Percentiles rank a stretch among this genome's conserved stretches.
Conservation (phyloP, 2,888 invertebrate genomes). For the Sesamia inferens region DNA sequence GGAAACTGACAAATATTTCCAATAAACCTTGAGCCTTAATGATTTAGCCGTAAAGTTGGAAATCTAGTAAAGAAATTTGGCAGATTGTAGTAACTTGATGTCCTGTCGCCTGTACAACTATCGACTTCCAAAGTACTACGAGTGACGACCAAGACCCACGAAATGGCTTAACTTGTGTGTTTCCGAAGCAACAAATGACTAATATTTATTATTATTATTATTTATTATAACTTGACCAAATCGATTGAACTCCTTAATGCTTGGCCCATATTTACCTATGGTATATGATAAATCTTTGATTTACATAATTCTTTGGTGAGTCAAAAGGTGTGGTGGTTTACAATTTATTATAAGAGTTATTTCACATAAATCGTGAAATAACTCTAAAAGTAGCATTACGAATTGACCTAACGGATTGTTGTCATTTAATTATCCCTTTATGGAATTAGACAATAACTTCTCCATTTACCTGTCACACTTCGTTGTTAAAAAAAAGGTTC, state of each 20-base stretch:
- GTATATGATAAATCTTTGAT: slow-evolving; percentile 43
- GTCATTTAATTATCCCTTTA: slow-evolving; percentile 5
- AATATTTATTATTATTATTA: too few relatives aligned
- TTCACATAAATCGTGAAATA: slow-evolving; percentile 42
- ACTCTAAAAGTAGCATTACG: not conserved
- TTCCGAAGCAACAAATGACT: too few relatives aligned
- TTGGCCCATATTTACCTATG: slow-evolving; percentile 29
- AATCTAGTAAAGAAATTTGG: too few relatives aligned
- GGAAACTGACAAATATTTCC: too few relatives aligned
- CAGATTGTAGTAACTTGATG: too few relatives aligned
- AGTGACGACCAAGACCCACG: too few relatives aligned
- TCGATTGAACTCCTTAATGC: slow-evolving; percentile 21
- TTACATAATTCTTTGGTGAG: slow-evolving; percentile 50
- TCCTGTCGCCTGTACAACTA: too few relatives aligned
- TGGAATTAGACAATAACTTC: not conserved
- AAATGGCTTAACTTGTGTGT: too few relatives aligned
- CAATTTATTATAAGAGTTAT: slow-evolving; percentile 30
- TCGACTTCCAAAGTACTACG: too few relatives aligned
- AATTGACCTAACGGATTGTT: slow-evolving; percentile 1
- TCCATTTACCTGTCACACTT: not conserved
- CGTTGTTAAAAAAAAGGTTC: not conserved
- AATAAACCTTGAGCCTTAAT: too few relatives aligned
- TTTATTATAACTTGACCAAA: slow-evolving; percentile 21
- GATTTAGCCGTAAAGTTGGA: too few relatives aligned
- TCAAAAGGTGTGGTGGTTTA: slow-evolving; percentile 29